phyloP scores from a whole-genome alignment of 2,888 invertebrate species.

The Drosophila vallismaia region DNA sequence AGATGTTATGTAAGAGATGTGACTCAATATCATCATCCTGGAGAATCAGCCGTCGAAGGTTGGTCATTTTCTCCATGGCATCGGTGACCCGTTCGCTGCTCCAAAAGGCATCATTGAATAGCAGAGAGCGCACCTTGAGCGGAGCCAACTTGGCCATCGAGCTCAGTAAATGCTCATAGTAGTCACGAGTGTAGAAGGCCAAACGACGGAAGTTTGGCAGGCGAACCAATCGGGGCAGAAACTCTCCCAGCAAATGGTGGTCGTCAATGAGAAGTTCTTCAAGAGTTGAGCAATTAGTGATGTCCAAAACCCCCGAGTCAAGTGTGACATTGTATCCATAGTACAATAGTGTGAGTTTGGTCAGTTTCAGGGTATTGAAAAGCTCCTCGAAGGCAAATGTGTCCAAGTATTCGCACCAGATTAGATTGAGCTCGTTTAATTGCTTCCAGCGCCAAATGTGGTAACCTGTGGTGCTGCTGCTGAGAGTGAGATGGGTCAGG shows the following conservation, averaged over 20 bases:
- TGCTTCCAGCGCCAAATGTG: constrained; percentile 46
- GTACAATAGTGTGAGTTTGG: constrained; percentile 51
- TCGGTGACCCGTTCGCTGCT: constrained; percentile 19
- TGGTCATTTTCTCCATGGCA: constrained; percentile 24
- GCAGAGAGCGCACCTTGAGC: constrained; percentile 36
- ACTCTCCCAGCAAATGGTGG: constrained; percentile 19
- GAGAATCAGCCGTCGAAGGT: constrained; percentile 47
- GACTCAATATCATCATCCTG: constrained; percentile 51
- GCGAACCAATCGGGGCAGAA: constrained; percentile 7
- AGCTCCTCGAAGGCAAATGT: constrained; percentile 10
- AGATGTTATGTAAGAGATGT: constrained; percentile 40
- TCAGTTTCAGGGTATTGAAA: constrained; percentile 44
- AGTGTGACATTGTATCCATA: constrained; percentile 31
- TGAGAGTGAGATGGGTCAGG: constrained; percentile 40
- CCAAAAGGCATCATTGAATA: constrained; percentile 55
- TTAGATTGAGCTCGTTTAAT: constrained; percentile 50
- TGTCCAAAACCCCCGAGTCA: constrained; percentile 1
- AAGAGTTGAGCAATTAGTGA: constrained; percentile 8
- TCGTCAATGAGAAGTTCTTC: constrained; percentile 26
- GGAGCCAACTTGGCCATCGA: constrained; percentile 29
- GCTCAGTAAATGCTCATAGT: constrained; percentile 32
- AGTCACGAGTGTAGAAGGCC: constrained; percentile 28
- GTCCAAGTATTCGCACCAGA: constrained; percentile 30
- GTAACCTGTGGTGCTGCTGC: constrained; percentile 20
- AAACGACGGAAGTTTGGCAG: constrained; percentile 25